phyloP scores from a whole-genome alignment of 2,888 invertebrate species.

The Pecten maximus region DNA sequence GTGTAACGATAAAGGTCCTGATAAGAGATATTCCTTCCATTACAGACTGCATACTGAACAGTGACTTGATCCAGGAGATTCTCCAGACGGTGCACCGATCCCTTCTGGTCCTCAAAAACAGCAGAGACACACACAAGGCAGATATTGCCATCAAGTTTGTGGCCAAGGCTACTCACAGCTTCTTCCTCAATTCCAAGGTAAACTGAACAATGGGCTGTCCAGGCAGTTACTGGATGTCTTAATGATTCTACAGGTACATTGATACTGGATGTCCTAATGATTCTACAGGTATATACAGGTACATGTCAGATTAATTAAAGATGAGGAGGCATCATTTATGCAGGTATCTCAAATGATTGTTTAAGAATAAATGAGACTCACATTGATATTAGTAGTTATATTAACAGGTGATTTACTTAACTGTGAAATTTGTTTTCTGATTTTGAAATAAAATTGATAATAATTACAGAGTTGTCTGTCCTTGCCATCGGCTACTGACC shows the following conservation, averaged over 20 bases:
- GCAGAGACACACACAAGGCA: conserved; percentile 54
- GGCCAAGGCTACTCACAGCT: conserved; percentile 69
- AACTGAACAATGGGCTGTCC: conserved; percentile 12
- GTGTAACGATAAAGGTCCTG: too few relatives aligned
- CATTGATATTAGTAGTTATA: background rate
- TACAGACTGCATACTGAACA: background rate
- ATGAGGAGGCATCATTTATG: too few relatives aligned
- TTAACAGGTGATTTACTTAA: background rate
- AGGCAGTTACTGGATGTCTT: too few relatives aligned
- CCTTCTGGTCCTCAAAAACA: conserved; percentile 50
- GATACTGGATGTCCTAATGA: too few relatives aligned
- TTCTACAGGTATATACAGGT: too few relatives aligned
- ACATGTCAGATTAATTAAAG: too few relatives aligned
- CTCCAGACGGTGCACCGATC: conserved; percentile 59
- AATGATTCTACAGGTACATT: too few relatives aligned
- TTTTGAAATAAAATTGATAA: background rate
- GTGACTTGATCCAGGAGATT: conserved; percentile 53
- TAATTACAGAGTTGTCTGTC: conserved; percentile 67
- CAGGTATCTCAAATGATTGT: too few relatives aligned
- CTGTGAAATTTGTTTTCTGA: background rate
- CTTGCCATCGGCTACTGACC: conserved; percentile 65
- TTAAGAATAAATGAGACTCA: too few relatives aligned
- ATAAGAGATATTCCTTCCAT: too few relatives aligned
- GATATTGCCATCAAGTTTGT: conserved; percentile 73
- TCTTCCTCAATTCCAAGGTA: conserved; percentile 74